Conservation (phyloP, 2,797 vertebrate genomes). For the Hydrophis major region DNA sequence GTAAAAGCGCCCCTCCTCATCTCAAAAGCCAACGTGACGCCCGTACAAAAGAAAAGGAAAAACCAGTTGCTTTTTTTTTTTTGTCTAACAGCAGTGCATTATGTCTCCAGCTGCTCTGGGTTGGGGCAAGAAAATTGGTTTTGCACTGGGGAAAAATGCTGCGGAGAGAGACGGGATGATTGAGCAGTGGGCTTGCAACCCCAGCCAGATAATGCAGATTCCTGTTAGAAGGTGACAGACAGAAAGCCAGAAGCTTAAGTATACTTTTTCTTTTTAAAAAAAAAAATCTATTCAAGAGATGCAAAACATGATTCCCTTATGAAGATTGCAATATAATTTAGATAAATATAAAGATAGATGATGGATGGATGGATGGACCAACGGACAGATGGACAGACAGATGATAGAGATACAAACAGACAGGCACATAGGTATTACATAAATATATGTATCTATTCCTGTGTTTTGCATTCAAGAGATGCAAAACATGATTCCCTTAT, state of each 20-base stretch:
- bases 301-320: conserved; percentile 52
- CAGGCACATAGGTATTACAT: no score
- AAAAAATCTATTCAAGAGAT: conserved; percentile 21
- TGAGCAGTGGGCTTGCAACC: conserved; percentile 42
- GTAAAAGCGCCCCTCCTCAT: not conserved
- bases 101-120: not conserved
- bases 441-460: no score
- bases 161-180: conserved; percentile 44
- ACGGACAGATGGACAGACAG: no score
- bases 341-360: not conserved
- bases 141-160: not conserved
- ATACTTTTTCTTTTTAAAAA: conserved; percentile 4
- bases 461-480: conserved; percentile 9
- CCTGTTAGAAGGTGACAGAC: conserved; percentile 33
- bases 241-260: conserved; percentile 7
- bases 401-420: no score
- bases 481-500: conserved; percentile 32
- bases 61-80: not conserved
- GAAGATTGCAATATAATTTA: conserved; percentile 21
- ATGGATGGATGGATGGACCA: no score
- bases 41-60: fast-evolving
- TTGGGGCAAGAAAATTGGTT: not conserved
- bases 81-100: not conserved
- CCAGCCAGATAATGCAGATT: conserved; percentile 47
- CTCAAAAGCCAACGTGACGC: fast-evolving